These are phyloP conservation scores for Ligdia adustata DNA, from an alignment of 2,888 invertebrate species.

Conservation along the genomic window DNA sequence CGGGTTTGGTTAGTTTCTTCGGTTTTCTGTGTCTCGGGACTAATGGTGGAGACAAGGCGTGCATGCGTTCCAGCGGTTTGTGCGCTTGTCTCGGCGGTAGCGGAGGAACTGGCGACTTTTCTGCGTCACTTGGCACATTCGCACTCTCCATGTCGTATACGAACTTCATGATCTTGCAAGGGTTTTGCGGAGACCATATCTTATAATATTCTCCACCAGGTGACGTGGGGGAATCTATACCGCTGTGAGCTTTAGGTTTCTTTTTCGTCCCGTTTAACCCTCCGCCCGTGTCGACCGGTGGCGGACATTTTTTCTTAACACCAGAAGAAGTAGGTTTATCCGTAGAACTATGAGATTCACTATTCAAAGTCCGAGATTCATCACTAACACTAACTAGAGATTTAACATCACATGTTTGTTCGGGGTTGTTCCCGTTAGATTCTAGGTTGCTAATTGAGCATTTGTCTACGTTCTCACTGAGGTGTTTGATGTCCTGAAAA, in stretches of 20 bases:
- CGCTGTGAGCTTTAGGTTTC: slow-evolving; percentile 83
- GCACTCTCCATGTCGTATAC: slow-evolving; percentile 80
- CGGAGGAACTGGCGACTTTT: slow-evolving; percentile 88
- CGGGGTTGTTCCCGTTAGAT: slow-evolving; percentile 74
- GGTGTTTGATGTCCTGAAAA: slow-evolving; percentile 59
- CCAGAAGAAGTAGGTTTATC: slow-evolving; percentile 73
- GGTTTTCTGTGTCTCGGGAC: slow-evolving; percentile 88
- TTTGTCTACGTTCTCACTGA: slow-evolving; percentile 80
- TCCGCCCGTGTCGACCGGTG: slow-evolving; percentile 82
- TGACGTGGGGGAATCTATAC: slow-evolving; percentile 81
- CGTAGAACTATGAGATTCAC: slow-evolving; percentile 71
- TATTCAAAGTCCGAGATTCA: slow-evolving; percentile 76
- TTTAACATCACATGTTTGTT: slow-evolving; percentile 79
- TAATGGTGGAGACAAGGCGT: slow-evolving; percentile 86
- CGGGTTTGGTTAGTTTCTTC: slow-evolving; percentile 85
- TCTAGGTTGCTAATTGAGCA: slow-evolving; percentile 84
- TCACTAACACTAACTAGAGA: slow-evolving; percentile 72
- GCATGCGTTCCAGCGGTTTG: slow-evolving; percentile 91
- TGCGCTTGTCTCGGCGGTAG: slow-evolving; percentile 89
- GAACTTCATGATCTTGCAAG: slow-evolving; percentile 83
- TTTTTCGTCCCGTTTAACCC: slow-evolving; percentile 86
- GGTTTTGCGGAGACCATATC: slow-evolving; percentile 87
- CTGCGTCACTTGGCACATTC: slow-evolving; percentile 72
- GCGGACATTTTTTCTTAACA: slow-evolving; percentile 83
- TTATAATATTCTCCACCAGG: slow-evolving; percentile 87